phyloP scores from a whole-genome alignment of 2,113 vertebrate species.

The Tachycineta bicolor region DNA sequence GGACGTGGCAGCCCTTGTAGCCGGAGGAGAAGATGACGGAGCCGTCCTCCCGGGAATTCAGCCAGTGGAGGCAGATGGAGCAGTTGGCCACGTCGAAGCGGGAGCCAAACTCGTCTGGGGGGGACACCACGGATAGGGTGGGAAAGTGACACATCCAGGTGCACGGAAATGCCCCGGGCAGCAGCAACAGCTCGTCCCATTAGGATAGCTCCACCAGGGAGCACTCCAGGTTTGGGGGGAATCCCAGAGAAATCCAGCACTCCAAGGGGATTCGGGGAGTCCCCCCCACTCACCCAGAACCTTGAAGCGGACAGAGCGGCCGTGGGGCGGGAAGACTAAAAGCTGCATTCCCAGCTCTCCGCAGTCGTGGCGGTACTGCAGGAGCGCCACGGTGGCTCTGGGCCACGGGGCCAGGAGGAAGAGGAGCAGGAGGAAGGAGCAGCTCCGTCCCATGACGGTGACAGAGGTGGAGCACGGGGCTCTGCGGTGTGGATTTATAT shows the following conservation, averaged over 20 bases:
- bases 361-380: slow-evolving; percentile 14
- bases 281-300: slow-evolving; percentile 54
- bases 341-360: slow-evolving; percentile 60
- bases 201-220: accelerated
- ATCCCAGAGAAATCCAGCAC: background rate
- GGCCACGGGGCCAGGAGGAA: background rate
- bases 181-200: background rate
- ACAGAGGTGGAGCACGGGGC: accelerated
- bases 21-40: background rate
- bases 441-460: background rate
- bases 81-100: slow-evolving; percentile 65
- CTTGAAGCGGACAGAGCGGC: slow-evolving; percentile 43
- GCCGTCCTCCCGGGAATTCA: background rate
- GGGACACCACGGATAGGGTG: accelerated
- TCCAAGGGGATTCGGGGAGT: too few species aligned
- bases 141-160: background rate
- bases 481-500: background rate
- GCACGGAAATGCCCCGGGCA: accelerated
- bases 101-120: slow-evolving; percentile 67
- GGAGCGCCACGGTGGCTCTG: background rate
- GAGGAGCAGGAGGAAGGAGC: background rate
- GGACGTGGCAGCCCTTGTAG: slow-evolving; percentile 64
- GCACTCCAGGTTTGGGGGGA: accelerated
- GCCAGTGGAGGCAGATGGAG: slow-evolving; percentile 71
- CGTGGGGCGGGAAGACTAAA: background rate